Evolutionary conservation across 2,113 vertebrate species (phyloP), one percentile per base, ranked within the genome.

Genomic region (Sapajus apella): DNA sequence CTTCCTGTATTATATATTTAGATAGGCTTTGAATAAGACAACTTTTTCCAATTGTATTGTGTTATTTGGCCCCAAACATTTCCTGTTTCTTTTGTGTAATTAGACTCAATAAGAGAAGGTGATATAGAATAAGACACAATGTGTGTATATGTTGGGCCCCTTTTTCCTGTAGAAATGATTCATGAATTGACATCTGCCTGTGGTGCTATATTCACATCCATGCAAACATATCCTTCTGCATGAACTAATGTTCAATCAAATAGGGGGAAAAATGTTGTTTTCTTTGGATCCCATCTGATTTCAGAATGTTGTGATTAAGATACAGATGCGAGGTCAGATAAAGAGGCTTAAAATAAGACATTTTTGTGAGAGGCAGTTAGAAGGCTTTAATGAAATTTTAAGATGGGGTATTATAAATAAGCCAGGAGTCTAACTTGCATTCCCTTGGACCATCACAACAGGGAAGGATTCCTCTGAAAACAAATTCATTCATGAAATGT

Each of bases 1-100:
- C 58, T 92, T 96, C 40, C n/a, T 88, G 6, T 58, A 25, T 79
- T 70, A 61, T 89, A 52, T 82, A 90, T 81, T 93, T 90, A 87
- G 35, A 66, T 90, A 21, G 64, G 47, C 2, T 80, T 32, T 80
- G 21, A 79, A 81, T 73, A 90, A 93, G 64, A 84, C 52, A 81
- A 30, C 66, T 61, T 91, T 92, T 95, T 47, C 72, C 32, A 64
- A 52, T 56, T 76, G 45, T 20, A 58, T 45, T 93, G 47, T 96
- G 50, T 52, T 88, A 37, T 23, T 97, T 96, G 40, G 6, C 17
- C 25, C 76, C 55, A 61, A 68, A n/a, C 35, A 73, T 75, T 95
- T 95, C 55, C 70, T 96, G 91, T 92, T 82, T 66, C 52, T 90
- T 84, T 76, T 66, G 37, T 85, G 52, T 87, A 50, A 61, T 64